These are phyloP conservation scores for Alloplasta piceator DNA, from an alignment of 2,888 invertebrate species.

Conservation along the genomic window DNA sequence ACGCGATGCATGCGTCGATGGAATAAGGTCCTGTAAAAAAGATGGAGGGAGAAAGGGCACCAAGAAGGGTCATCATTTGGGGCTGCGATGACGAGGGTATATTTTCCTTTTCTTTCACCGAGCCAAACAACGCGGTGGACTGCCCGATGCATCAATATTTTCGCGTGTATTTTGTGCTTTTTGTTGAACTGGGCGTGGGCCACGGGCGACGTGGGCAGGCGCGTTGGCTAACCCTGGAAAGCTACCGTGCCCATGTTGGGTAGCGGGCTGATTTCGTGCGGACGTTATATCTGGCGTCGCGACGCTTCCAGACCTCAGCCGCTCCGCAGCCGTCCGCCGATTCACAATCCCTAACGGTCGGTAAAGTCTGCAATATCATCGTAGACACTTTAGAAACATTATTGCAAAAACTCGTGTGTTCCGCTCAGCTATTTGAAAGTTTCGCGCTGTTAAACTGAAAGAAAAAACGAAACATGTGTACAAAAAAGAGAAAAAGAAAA, in stretches of 20 bases:
- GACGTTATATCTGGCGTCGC: conserved; percentile 81
- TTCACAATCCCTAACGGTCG: conserved; percentile 80
- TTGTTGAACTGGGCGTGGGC: conserved; percentile 71
- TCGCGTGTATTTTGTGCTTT: conserved; percentile 68
- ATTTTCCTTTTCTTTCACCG: too few relatives aligned
- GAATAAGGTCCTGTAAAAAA: neutral
- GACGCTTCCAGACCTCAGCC: conserved; percentile 79
- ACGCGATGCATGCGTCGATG: too few relatives aligned
- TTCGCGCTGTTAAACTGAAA: neutral
- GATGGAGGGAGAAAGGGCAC: neutral
- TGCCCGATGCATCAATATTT: conserved; percentile 68
- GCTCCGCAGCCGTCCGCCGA: conserved; percentile 79
- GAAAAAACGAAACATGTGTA: neutral
- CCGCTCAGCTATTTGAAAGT: neutral
- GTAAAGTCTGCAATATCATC: conserved; percentile 66
- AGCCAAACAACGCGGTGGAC: conserved; percentile 26
- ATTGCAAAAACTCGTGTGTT: neutral
- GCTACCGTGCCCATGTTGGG: conserved; percentile 82
- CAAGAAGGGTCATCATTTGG: conserved; percentile 35
- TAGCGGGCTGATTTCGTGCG: conserved; percentile 77
- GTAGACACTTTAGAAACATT: neutral
- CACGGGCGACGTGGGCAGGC: conserved; percentile 77
- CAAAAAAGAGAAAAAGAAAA: conserved; percentile 2
- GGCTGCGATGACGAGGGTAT: too few relatives aligned
- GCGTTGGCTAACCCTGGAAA: conserved; percentile 81